Conservation (phyloP, 2,113 vertebrate genomes). For the Fukomys damarensis region DNA sequence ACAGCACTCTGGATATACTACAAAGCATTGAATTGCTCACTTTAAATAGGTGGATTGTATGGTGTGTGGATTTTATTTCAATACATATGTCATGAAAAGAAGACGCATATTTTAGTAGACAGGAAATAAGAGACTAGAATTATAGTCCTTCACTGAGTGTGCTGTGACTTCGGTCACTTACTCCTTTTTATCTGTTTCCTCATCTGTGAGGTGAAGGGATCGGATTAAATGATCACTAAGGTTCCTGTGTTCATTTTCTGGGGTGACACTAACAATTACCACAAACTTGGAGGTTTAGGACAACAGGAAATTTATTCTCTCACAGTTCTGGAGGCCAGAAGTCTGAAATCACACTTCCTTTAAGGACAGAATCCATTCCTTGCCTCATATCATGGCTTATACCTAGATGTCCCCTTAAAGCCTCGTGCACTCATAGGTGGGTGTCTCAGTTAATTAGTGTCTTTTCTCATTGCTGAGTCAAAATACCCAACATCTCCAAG, state of each 20-base stretch:
- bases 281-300: neutral
- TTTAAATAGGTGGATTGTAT: neutral
- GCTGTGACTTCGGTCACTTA: neutral
- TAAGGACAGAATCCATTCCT: neutral
- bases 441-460: too few relatives aligned
- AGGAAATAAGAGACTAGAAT: neutral
- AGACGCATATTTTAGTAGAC: neutral
- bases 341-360: neutral
- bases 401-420: neutral
- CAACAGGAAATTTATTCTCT: neutral
- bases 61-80: neutral
- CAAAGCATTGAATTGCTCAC: neutral
- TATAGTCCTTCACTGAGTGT: neutral
- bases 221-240: neutral
- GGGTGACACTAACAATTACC: neutral
- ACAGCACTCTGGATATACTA: neutral
- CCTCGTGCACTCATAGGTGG: neutral
- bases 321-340: neutral
- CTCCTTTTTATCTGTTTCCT: neutral
- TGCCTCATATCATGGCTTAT: neutral
- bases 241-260: neutral
- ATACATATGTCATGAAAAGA: neutral
- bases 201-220: neutral
- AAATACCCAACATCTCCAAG: neutral
- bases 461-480: neutral